Conservation (phyloP, 92 coral and sea anemone species). For the Desmophyllum pertusum region DNA sequence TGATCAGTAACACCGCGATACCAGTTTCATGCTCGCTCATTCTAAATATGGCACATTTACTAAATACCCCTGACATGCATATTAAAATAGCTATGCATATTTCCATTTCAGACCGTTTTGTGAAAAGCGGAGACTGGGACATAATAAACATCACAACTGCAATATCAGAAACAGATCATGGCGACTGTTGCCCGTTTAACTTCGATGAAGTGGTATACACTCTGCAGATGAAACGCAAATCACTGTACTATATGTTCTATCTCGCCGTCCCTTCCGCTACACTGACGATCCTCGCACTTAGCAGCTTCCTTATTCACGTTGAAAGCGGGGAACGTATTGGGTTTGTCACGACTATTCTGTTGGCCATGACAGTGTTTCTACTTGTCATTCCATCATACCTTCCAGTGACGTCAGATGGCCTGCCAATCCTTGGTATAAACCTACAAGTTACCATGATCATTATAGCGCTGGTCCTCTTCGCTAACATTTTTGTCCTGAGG, state of each 20-base stretch:
- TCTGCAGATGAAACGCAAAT: conserved; percentile 52
- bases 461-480: conserved; percentile 51
- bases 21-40: no score
- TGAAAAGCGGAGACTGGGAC: conserved; percentile 72
- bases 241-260: conserved; percentile 65
- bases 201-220: conserved; percentile 52
- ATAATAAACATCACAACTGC: conserved; percentile 10
- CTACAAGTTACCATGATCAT: conserved; percentile 47
- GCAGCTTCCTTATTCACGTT: conserved; percentile 76
- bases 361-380: conserved; percentile 85
- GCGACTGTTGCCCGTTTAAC: conserved; percentile 66
- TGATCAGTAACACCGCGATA: no score
- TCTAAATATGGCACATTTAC: no score
- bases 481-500: conserved; percentile 58
- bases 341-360: conserved; percentile 78
- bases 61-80: background rate
- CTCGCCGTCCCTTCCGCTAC: conserved; percentile 63
- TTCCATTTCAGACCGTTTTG: conserved; percentile 48
- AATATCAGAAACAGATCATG: conserved; percentile 23
- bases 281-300: conserved; percentile 61
- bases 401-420: conserved; percentile 67
- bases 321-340: conserved; percentile 92
- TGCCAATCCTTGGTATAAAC: conserved; percentile 66
- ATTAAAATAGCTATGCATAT: background rate
- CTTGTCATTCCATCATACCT: conserved; percentile 63